Evolutionary conservation across 2,888 invertebrate genomes (phyloP).

Genomic region (Dryobota labecula): DNA sequence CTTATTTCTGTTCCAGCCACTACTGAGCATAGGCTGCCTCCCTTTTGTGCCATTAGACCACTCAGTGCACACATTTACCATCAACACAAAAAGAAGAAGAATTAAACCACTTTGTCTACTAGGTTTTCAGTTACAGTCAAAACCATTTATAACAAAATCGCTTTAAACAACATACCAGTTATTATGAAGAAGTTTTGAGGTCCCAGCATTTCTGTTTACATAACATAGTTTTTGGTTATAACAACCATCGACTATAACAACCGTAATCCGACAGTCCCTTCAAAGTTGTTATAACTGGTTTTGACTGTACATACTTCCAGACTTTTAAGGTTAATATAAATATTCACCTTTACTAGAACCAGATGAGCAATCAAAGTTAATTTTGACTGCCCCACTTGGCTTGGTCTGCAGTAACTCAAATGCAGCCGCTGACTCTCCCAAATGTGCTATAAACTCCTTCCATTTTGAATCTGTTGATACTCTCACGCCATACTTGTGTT

Average conservation of each 20-base stretch:
- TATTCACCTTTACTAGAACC: slow-evolving; percentile 89
- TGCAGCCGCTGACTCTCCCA: slow-evolving; percentile 92
- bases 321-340: neutral
- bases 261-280: neutral
- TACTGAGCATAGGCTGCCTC: too few species aligned
- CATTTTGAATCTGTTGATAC: slow-evolving; percentile 86
- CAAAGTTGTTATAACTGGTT: neutral
- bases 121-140: too few species aligned
- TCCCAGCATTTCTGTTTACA: neutral
- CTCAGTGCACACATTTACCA: too few species aligned
- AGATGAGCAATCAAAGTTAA: slow-evolving; percentile 84
- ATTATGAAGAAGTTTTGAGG: too few species aligned
- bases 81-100: neutral
- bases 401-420: slow-evolving; percentile 93
- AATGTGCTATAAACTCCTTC: slow-evolving; percentile 89
- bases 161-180: too few species aligned
- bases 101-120: neutral
- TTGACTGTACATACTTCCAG: neutral
- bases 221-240: neutral
- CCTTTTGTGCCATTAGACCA: too few species aligned
- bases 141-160: too few species aligned
- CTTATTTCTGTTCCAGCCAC: neutral
- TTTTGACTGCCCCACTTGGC: slow-evolving; percentile 91
- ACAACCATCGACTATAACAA: neutral
- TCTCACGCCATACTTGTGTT: slow-evolving; percentile 92